These are phyloP conservation scores for Theodoxus fluviatilis DNA, from an alignment of 2,888 invertebrate genomes.

Conservation along the genomic window DNA sequence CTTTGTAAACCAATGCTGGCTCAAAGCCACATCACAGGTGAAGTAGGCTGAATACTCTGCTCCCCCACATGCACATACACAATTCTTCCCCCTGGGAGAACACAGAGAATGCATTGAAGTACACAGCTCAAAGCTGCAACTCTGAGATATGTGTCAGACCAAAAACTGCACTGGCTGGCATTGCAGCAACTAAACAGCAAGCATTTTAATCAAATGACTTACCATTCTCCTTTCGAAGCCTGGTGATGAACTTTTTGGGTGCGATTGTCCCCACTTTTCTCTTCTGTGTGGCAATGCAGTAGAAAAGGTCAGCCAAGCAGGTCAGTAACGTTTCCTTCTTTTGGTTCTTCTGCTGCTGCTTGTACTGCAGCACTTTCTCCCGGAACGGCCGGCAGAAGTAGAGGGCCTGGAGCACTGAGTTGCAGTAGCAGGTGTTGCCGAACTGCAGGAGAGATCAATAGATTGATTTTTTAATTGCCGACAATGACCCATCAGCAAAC, in stretches of 20 bases:
- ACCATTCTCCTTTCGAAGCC: constrained; percentile 98
- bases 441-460: constrained; percentile 70
- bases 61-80: no score
- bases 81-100: no score
- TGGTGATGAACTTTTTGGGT: constrained; percentile 98
- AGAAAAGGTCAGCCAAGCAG: constrained; percentile 97
- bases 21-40: no score
- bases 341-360: constrained; percentile 69
- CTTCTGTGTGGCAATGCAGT: constrained; percentile 99
- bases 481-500: background rate
- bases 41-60: no score
- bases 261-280: constrained; percentile 98
- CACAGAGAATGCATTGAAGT: no score
- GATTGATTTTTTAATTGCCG: background rate
- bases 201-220: constrained; percentile 32
- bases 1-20: no score
- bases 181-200: constrained; percentile 37
- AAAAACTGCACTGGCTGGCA: no score
- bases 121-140: no score
- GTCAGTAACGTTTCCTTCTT: constrained; percentile 94
- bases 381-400: constrained; percentile 99
- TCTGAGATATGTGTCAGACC: no score
- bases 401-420: constrained; percentile 97
- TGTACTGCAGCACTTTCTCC: constrained; percentile 97
- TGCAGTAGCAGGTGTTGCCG: constrained; percentile 99